A percentile compares a stretch with the other conserved stretches of the same genome.
Evolutionary conservation across 2,113 vertebrate genomes (phyloP).

Genomic region (Rhadina sibilatrix): DNA sequence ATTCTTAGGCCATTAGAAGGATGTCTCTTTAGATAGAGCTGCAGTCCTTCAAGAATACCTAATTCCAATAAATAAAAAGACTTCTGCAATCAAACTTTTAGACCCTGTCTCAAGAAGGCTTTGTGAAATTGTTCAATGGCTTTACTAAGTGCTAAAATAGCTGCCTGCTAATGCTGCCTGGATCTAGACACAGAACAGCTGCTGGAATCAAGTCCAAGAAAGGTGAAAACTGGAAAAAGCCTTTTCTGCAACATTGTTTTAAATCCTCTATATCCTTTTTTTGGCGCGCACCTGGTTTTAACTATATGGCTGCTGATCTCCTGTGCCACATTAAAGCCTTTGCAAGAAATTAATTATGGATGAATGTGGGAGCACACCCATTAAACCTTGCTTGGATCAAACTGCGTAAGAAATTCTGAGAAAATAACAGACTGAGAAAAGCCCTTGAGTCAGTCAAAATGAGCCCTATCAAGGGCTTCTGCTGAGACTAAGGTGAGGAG

Average conservation of each 20-base stretch:
- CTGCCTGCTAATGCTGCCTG: neutral
- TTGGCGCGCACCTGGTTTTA: neutral
- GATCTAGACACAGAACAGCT: neutral
- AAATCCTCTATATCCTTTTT: neutral
- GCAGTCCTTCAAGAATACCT: neutral
- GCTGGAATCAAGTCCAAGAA: neutral
- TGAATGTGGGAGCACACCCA: neutral
- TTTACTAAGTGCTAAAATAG: neutral
- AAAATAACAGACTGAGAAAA: neutral
- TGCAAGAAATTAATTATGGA: conserved; percentile 30
- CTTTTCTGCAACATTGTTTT: neutral
- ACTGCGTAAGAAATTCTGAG: neutral
- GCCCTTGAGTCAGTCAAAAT: neutral
- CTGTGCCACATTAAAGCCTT: neutral
- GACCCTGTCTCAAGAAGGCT: neutral
- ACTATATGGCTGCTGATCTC: neutral
- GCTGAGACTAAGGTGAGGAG: neutral
- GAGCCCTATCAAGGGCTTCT: neutral
- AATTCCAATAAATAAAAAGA: neutral
- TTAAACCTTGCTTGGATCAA: neutral
- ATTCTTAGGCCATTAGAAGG: neutral
- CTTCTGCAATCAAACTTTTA: neutral
- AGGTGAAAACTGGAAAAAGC: neutral
- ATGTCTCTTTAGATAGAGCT: neutral
- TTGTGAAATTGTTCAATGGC: neutral